Base-by-base conservation (phyloP, 2,888 invertebrate species). In the Terebella lapidaria region DNA sequence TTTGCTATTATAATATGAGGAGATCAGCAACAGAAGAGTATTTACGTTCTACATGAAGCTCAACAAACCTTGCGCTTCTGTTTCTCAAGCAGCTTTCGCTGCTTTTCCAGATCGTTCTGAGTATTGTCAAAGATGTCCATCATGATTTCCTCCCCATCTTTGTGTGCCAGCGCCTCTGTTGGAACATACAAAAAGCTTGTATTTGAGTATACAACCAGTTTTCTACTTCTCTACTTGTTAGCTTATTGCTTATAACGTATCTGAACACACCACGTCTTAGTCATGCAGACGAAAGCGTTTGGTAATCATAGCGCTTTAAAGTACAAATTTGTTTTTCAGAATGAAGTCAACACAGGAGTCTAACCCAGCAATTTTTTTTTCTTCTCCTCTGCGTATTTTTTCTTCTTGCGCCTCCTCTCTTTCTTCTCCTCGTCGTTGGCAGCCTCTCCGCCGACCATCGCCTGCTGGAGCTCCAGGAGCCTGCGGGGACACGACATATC, bases 371-470 rank as follows among this genome's bases (percentile, higher is more conserved):
- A 67, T 63, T 71, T 73, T 58, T 69, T 68, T 52, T 72, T 72
- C 26, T 56, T 70, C 53, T 86, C 85, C 72, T 90, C 89, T 0
- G 89, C 89, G 54, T 87, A 86, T 62, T 84, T 80, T 77, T 88
- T 87, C 72, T 87, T 87, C 70, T 84, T 85, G 70, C 85, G 84
- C 52, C 89, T 81, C 66, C 85, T 85, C 72, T 89, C 89, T 63
- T 87, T 88, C 30, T 89, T 75, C 69, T 88, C 88, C 45, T 84
- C 82, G 77, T 91, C 90, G 73, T 88, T 84, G 0, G 86, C 87
- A 68, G 87, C 84, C 73, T 91, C 91, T 0, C 91, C 91, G 1
- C 91, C 91, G 46, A 92, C 89, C 83, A 92, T 85, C 57, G 87
- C 86, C 51, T 87, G 85, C 74, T 91, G 87, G 24, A 91, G 82